Evolutionary conservation across 2,888 invertebrate species (phyloP).

Genomic region (Eutolmus rufibarbis): DNA sequence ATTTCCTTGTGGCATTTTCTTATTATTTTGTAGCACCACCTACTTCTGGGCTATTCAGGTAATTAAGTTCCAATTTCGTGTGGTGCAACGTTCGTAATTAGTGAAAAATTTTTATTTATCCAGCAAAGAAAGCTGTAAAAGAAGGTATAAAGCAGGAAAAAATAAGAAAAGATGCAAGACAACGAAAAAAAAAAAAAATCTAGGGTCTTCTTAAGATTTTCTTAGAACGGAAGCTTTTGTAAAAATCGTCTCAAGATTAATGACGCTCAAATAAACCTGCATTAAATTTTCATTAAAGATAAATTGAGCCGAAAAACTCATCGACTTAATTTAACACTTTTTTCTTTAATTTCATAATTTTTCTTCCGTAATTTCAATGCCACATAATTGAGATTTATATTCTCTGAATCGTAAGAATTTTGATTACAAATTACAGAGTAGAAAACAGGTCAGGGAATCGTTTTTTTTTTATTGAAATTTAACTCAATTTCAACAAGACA

Average conservation of each 20-base stretch:
- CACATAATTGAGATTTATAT: neutral
- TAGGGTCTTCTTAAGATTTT: neutral
- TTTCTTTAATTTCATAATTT: neutral
- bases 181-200: neutral
- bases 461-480: too few species aligned
- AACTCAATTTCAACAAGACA: neutral
- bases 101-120: neutral
- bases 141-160: neutral
- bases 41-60: neutral
- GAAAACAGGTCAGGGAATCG: too few species aligned
- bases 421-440: neutral
- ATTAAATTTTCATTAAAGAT: neutral
- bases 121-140: neutral
- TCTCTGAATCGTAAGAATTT: neutral
- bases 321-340: slow-evolving; percentile 12
- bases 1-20: neutral
- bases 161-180: neutral
- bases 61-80: slow-evolving; percentile 9
- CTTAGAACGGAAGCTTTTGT: neutral
- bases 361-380: neutral
- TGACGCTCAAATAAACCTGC: neutral
- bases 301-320: neutral
- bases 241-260: neutral
- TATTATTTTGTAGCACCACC: neutral
- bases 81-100: neutral